Conservation (phyloP, 2,113 vertebrate species). For the Nyctibius bracteatus region DNA sequence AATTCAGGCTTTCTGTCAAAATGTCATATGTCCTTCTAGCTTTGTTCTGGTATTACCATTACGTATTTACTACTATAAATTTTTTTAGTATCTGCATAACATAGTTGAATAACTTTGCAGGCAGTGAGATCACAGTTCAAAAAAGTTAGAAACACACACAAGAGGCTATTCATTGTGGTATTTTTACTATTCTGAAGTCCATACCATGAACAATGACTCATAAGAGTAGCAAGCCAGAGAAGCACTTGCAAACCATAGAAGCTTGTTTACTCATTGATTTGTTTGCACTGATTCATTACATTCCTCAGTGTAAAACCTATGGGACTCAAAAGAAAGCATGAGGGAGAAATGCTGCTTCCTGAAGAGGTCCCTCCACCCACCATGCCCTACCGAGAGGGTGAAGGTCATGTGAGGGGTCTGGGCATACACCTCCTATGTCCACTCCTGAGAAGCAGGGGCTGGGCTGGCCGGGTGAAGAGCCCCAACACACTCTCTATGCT, state of each 20-base stretch:
- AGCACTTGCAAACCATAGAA: not conserved
- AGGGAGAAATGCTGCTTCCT: not conserved
- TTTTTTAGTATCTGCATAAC: not conserved
- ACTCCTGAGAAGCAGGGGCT: not conserved
- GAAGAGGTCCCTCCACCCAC: not conserved
- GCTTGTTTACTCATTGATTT: not conserved
- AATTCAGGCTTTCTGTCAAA: not conserved
- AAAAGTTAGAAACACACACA: not conserved
- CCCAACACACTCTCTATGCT: not conserved
- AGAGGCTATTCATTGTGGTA: not conserved
- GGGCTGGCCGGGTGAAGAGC: not conserved
- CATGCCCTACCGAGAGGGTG: not conserved
- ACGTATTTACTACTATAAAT: not conserved
- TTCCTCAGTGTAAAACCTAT: not conserved
- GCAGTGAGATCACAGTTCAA: not conserved
- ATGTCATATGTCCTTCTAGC: not conserved
- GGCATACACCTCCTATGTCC: not conserved
- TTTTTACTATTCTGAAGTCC: not conserved
- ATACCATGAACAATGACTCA: not conserved
- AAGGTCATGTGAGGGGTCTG: not conserved
- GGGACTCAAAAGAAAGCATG: not conserved
- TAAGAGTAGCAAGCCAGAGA: not conserved
- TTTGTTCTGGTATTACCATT: not conserved
- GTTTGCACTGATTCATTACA: not conserved
- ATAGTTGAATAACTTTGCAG: not conserved